Conservation (phyloP, 1,140 invertebrate species). For the Aphelenchoides fujianensis region DNA sequence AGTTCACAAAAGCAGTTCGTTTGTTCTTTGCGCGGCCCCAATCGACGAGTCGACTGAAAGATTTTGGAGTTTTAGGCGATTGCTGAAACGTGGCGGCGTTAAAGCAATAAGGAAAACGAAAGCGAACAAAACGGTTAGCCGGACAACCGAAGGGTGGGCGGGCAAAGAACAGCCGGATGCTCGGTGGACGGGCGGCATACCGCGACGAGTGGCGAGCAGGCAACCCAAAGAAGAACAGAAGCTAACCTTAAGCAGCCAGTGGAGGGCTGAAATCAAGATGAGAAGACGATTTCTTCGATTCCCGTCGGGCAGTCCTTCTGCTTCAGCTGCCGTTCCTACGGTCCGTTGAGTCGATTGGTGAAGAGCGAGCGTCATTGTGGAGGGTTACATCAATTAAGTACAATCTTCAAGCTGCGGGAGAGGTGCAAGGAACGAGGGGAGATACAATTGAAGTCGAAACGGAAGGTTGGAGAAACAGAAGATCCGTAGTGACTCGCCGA, state of each 20-base stretch:
- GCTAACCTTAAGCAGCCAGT: neutral
- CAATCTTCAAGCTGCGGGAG: neutral
- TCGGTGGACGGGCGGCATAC: neutral
- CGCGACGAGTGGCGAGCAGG: neutral
- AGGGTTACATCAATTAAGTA: neutral
- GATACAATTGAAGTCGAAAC: too few species aligned
- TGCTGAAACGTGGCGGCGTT: too few species aligned
- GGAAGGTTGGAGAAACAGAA: constrained; percentile 3
- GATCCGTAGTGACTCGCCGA: neutral
- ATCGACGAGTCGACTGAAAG: too few species aligned
- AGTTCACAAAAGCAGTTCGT: too few species aligned
- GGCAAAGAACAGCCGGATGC: neutral
- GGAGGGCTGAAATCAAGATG: neutral
- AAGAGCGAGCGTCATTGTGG: neutral
- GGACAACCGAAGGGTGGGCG: too few species aligned
- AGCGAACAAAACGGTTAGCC: too few species aligned
- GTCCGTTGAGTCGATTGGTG: constrained; percentile 2
- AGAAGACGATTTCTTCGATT: too few species aligned
- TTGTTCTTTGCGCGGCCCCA: too few species aligned
- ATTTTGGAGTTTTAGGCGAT: too few species aligned
- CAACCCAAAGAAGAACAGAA: neutral
- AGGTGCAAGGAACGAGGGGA: neutral
- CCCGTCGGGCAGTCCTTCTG: too few species aligned
- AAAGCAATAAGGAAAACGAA: too few species aligned
- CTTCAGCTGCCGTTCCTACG: neutral